Percentiles rank a stretch among this genome's conserved stretches.
phyloP scores from a whole-genome alignment of 1,140 invertebrate species.

The Hirudo medicinalis region DNA sequence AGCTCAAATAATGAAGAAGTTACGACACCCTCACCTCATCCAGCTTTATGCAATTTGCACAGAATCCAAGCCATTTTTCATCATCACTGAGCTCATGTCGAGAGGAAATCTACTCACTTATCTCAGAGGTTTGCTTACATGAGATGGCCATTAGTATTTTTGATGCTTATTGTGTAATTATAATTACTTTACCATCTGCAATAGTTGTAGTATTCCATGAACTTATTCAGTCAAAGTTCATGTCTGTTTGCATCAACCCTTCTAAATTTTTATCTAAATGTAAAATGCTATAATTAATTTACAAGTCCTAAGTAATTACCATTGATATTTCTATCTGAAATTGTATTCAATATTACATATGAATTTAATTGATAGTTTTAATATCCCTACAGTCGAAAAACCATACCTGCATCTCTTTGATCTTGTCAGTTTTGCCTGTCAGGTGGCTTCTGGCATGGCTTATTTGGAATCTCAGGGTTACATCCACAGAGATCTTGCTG shows the following conservation, averaged over 20 bases:
- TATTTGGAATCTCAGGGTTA: constrained; percentile 98
- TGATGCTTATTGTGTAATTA: no score
- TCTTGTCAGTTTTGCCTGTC: background rate
- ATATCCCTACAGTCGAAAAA: background rate
- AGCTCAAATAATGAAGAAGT: constrained; percentile 97
- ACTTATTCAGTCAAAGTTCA: constrained; percentile 59
- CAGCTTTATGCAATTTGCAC: constrained; percentile 96
- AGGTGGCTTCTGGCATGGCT: constrained; percentile 97
- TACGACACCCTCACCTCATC: constrained; percentile 78
- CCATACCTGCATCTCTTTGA: background rate
- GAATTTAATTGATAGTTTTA: no score
- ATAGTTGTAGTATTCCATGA: background rate
- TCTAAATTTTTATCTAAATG: no score
- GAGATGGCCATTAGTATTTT: constrained; percentile 34
- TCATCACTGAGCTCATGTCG: constrained; percentile 94
- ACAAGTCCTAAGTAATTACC: no score
- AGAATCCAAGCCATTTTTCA: constrained; percentile 75
- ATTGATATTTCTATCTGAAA: no score
- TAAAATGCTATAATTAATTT: no score
- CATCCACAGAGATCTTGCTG: constrained; percentile 59
- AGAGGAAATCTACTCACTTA: constrained; percentile 53
- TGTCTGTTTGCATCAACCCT: constrained; percentile 33
- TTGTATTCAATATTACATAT: no score
- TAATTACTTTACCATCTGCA: no score
- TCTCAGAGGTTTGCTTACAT: background rate